Base-by-base conservation (phyloP, 53 echinoderm and acorn worm genomes). In the Holothuria leucospilota region DNA sequence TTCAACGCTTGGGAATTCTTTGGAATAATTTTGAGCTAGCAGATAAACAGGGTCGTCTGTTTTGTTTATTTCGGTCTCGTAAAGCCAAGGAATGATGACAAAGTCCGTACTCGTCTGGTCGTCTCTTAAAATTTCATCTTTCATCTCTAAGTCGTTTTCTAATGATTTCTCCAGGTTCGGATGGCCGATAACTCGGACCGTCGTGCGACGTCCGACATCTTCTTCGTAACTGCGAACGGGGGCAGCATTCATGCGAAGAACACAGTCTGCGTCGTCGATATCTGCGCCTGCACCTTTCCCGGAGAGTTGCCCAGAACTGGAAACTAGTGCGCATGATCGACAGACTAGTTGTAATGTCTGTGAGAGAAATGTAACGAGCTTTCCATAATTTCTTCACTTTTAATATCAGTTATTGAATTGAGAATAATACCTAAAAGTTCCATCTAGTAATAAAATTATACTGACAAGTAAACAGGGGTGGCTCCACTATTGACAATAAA, bases 241-340 rank as follows among this genome's bases (percentile, higher is more conserved):
- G 30, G 94, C 94, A 7, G 88, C 87, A 82, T 94, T 94, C 94
- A 94, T 94, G 63, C 94, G 85, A 28, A 94, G 69, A 0, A 94
- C 91, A 82, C 94, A 94, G 39, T 94, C 94, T 23, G 90, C 88
- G 51, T 85, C 81, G 78, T 94, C 94, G 40, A 94, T 94, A 39
- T 94, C 94, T 46, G 62, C 77, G 8, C 94, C 94, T 18, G 91
- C 94, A 2, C 91, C 89, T 41, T 81, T 85, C 20, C 82, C 82
- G 8, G 88, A 49, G 13, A 94, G 91, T 25, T 88, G 94, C 6
- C 94, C 94, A 29, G 86, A 86, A 70, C 94, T 94, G 26, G 94
- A 88, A n/a, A 93, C 88, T 24, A 90, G 60, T 8, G 94, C 78
- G 58, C 94, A 94, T 20, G 81, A 77, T 16, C 29, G 13, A 52